These are phyloP conservation scores for Exocentrus adspersus DNA, from an alignment of 2,888 invertebrate genomes.

Conservation along the genomic window DNA sequence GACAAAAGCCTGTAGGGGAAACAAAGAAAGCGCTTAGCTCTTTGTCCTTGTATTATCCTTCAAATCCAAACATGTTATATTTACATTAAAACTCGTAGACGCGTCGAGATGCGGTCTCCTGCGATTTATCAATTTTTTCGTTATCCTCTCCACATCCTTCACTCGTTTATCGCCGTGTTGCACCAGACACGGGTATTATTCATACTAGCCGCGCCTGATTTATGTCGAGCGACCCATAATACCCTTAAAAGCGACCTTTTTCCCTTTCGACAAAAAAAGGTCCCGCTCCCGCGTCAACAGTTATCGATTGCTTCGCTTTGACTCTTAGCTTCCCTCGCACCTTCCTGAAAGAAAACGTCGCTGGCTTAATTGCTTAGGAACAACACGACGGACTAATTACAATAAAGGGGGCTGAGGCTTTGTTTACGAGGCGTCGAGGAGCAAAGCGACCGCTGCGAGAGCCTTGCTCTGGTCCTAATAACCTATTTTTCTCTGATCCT, in stretches of 20 bases:
- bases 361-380: not conserved
- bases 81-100: no score
- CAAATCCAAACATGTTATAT: no score
- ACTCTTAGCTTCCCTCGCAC: constrained; percentile 17
- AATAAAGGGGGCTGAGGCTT: not conserved
- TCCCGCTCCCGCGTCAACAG: constrained; percentile 35
- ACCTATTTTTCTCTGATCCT: no score
- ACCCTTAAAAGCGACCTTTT: constrained; percentile 22
- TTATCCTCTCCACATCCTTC: not conserved
- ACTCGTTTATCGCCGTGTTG: not conserved
- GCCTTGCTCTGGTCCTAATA: no score
- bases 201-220: constrained; percentile 7
- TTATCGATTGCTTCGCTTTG: constrained; percentile 42
- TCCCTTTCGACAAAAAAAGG: constrained; percentile 15
- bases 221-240: constrained; percentile 16
- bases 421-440: not conserved
- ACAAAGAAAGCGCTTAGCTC: not conserved
- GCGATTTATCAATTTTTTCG: not conserved
- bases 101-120: no score
- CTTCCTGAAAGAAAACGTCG: not conserved
- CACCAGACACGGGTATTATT: constrained; percentile 6
- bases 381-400: not conserved
- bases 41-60: not conserved
- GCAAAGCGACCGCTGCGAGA: no score
- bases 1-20: not conserved